These are phyloP conservation scores for Timema cristinae DNA, from an alignment of 2,888 invertebrate species.

Conservation along the genomic window DNA sequence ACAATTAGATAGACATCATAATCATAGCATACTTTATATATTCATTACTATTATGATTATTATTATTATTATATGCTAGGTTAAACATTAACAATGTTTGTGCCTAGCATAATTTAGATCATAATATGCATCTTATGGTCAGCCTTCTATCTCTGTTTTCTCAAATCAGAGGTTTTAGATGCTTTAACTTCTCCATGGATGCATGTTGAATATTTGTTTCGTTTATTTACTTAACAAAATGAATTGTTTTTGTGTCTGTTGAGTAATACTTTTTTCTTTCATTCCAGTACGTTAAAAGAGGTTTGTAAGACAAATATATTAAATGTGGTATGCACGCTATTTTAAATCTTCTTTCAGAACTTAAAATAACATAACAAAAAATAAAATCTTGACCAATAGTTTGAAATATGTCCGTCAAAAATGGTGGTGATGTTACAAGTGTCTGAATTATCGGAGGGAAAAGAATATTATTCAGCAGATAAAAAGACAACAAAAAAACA, in stretches of 20 bases:
- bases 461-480: constrained; percentile 27
- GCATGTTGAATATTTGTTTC: constrained; percentile 23
- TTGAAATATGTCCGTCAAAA: no score
- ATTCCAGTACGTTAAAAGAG: no score
- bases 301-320: no score
- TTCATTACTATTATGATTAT: constrained; percentile 27
- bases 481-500: constrained; percentile 19
- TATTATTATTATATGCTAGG: constrained; percentile 23
- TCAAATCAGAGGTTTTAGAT: constrained; percentile 6
- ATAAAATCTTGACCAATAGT: no score
- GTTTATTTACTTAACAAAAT: constrained; percentile 21
- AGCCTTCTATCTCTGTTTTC: constrained; percentile 9
- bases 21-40: constrained; percentile 32
- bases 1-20: constrained; percentile 30
- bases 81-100: constrained; percentile 3
- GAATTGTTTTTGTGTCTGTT: constrained; percentile 26
- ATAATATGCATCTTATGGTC: constrained; percentile 8
- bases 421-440: no score
- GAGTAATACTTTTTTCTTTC: constrained; percentile 24
- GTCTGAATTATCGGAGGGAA: neutral
- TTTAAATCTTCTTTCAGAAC: no score
- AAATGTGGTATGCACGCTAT: no score
- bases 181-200: constrained; percentile 17
- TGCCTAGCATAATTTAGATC: constrained; percentile 15
- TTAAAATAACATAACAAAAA: no score